Conservation (phyloP, 2,113 vertebrate genomes). For the Calyptomena viridis region DNA sequence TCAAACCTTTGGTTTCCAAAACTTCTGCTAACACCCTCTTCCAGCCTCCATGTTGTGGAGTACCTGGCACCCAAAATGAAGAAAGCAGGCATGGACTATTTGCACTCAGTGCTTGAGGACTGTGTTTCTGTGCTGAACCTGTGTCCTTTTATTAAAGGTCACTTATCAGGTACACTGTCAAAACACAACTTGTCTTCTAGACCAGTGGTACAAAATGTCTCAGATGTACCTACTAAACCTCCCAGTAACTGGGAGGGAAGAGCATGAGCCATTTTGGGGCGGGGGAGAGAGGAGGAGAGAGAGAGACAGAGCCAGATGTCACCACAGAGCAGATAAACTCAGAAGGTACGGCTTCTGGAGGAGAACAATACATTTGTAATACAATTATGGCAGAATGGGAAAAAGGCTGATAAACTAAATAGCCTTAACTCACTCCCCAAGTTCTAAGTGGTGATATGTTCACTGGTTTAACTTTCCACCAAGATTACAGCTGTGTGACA, state of each 20-base stretch:
- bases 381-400: conserved; percentile 43
- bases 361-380: conserved; percentile 61
- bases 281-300: not conserved
- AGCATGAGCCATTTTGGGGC: not conserved
- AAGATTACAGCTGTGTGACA: conserved; percentile 77
- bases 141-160: conserved; percentile 30
- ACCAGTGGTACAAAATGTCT: not conserved
- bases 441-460: conserved; percentile 64
- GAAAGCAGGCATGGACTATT: not conserved
- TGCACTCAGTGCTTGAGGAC: not conserved
- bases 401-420: conserved; percentile 57
- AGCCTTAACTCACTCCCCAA: conserved; percentile 52
- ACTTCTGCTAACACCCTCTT: not conserved
- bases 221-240: not conserved
- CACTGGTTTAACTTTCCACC: conserved; percentile 72
- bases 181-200: conserved; percentile 6
- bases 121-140: not conserved
- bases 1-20: not conserved
- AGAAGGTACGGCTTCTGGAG: conserved; percentile 16
- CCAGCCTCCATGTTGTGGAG: not conserved
- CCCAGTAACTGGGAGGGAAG: not conserved
- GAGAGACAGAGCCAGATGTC: not conserved
- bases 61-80: not conserved
- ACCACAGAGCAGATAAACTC: conserved; percentile 27
- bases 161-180: not conserved